Conservation (phyloP, 2,888 invertebrate genomes). For the Vesta saturnalis region DNA sequence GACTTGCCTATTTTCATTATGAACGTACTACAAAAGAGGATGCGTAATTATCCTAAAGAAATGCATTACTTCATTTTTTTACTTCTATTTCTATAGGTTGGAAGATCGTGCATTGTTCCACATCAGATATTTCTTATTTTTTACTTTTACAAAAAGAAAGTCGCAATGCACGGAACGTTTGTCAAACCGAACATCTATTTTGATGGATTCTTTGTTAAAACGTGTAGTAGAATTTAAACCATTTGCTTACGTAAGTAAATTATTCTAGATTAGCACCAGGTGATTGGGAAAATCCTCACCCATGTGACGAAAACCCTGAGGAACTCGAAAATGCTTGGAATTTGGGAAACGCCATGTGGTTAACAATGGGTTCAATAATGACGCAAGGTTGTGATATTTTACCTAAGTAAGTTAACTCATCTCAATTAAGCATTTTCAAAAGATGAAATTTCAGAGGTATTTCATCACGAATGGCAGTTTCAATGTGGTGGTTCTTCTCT, state of each 20-base stretch:
- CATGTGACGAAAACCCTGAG: constrained; percentile 86
- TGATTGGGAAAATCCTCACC: constrained; percentile 95
- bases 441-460: constrained; percentile 71
- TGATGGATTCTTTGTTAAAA: no score
- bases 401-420: constrained; percentile 73
- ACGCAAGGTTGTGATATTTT: constrained; percentile 94
- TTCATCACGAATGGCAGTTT: constrained; percentile 87
- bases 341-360: constrained; percentile 91
- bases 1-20: no score
- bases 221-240: not conserved
- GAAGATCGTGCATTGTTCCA: no score
- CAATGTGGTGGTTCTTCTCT: constrained; percentile 95
- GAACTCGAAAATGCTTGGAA: constrained; percentile 92
- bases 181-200: no score
- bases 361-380: constrained; percentile 92
- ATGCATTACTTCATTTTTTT: no score
- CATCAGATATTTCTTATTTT: no score
- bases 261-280: constrained; percentile 76
- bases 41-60: no score
- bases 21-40: no score
- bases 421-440: not conserved
- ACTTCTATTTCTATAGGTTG: no score
- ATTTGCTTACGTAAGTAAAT: constrained; percentile 58
- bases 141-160: no score
- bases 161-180: no score